Evolutionary conservation across 1,140 invertebrate genomes (phyloP).

Genomic region (Drosophila ironensis): DNA sequence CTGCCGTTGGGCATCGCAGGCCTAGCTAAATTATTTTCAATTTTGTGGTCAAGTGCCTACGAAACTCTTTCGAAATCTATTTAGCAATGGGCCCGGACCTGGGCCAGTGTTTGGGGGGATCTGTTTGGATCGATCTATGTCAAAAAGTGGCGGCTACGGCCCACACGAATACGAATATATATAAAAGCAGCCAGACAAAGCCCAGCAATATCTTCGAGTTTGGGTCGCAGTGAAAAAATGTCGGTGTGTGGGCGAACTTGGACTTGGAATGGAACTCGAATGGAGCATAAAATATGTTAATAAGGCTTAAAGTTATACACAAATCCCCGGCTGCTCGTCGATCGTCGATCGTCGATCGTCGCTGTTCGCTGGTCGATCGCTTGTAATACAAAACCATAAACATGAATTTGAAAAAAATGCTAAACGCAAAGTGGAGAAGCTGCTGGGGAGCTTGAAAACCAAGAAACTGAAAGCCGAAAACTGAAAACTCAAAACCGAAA

Average conservation of each 20-base stretch:
- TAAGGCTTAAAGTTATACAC: constrained; percentile 75
- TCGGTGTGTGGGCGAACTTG: constrained; percentile 52
- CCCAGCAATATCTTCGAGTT: too few relatives aligned
- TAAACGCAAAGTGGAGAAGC: constrained; percentile 39
- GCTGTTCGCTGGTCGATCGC: constrained; percentile 32
- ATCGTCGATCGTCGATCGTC: too few relatives aligned
- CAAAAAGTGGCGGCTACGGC: constrained; percentile 32
- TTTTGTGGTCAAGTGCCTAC: constrained; percentile 1
- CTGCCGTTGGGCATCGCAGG: not conserved
- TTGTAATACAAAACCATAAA: constrained; percentile 60
- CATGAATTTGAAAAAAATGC: constrained; percentile 48
- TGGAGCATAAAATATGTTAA: constrained; percentile 77
- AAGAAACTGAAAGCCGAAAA: not conserved
- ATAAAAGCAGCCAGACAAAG: constrained; percentile 1
- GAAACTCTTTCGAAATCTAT: constrained; percentile 31
- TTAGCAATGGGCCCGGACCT: not conserved
- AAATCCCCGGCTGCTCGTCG: constrained; percentile 45
- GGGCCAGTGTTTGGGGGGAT: not conserved
- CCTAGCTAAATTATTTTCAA: not conserved
- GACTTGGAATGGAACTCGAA: constrained; percentile 41
- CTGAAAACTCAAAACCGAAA: too few relatives aligned
- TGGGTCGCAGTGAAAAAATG: too few relatives aligned
- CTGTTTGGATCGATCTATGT: constrained; percentile 46
- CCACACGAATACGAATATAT: constrained; percentile 28
- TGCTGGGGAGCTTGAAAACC: constrained; percentile 8